Evolutionary conservation across 2,113 vertebrate species (phyloP).

Genomic region (Sphaerodactylus townsendi): DNA sequence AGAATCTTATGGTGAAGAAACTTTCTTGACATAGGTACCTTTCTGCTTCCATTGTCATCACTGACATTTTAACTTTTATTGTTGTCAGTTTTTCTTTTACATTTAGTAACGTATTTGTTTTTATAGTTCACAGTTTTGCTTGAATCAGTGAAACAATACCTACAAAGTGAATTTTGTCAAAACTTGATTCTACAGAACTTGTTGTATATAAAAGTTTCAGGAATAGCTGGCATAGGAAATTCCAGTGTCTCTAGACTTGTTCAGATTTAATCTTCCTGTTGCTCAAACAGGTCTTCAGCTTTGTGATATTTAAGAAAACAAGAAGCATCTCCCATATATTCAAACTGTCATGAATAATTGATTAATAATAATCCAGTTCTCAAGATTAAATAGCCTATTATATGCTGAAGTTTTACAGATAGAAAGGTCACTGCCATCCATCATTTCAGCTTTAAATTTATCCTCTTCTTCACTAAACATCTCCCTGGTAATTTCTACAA

Average conservation of each 20-base stretch:
- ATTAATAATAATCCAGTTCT: slow-evolving; percentile 73
- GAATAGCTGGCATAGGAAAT: slow-evolving; percentile 39
- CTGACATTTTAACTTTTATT: background rate
- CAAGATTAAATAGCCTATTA: slow-evolving; percentile 72
- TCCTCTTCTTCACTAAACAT: slow-evolving; percentile 45
- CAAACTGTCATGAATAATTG: slow-evolving; percentile 78
- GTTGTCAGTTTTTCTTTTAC: background rate
- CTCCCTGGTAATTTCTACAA: slow-evolving; percentile 40
- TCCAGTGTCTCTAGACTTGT: slow-evolving; percentile 63
- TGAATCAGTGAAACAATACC: background rate
- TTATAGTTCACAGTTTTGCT: background rate
- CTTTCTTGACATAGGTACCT: background rate
- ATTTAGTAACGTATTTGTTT: background rate
- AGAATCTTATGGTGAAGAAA: background rate
- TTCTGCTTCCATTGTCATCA: background rate
- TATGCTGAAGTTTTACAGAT: slow-evolving; percentile 62
- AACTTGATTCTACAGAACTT: background rate
- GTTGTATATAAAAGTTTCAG: background rate
- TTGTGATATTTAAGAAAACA: slow-evolving; percentile 73
- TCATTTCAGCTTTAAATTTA: slow-evolving; percentile 58
- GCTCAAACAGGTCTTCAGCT: slow-evolving; percentile 66
- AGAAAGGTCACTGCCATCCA: slow-evolving; percentile 67
- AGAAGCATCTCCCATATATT: slow-evolving; percentile 71
- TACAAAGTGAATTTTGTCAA: background rate
- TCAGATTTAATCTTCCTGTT: slow-evolving; percentile 70